Base-by-base conservation (phyloP, 2,113 vertebrate genomes). In the Aptenodytes patagonicus region DNA sequence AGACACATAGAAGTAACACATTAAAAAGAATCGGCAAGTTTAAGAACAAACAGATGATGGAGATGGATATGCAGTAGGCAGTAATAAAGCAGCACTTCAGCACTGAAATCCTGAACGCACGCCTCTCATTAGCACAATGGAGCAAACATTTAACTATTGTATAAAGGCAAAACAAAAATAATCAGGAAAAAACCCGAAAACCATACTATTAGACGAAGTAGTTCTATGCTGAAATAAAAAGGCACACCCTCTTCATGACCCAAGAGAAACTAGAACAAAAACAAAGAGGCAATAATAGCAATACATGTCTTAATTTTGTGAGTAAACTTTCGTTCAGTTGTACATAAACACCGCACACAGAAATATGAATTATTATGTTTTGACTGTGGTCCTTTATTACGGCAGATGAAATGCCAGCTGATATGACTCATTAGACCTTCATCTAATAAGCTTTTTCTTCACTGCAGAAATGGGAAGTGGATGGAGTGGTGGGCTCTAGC, bases 151-250 rank as follows among this genome's bases (percentile, higher is more conserved):
- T 52, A 80, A 51, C 10, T 80, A 22, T 1, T 58, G 28, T 31
- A 65, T 58, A 75, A 70, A 25, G 44, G 34, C 17, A 78, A 87
- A 69, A 16, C 28, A 79, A 38, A 78, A 64, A 55, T 18, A 77
- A 76, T 32, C 20, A 42, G 11, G 29, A 11, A 57, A 79, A 84
- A 70, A 6, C 0, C 0, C 1, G 0, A 69, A 66, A 36, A 1
- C 2, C 31, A n/a, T 31, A 64, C 14, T 72, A 26, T 57, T 31
- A 64, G 57, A 65, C 1, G 0, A 47, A 88, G 22, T 44, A 60
- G 44, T 49, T 64, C 12, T 46, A 34, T 49, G 38, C 9, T 31
- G 36, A 65, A 90, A 85, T 58, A 52, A 70, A 91, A 91, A 72
- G 21, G 6, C 13, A 69, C 8, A 36, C 6, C 21, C 12, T 64